These are phyloP conservation scores for Pammene fasciana DNA, from an alignment of 2,888 invertebrate species.

Conservation along the genomic window DNA sequence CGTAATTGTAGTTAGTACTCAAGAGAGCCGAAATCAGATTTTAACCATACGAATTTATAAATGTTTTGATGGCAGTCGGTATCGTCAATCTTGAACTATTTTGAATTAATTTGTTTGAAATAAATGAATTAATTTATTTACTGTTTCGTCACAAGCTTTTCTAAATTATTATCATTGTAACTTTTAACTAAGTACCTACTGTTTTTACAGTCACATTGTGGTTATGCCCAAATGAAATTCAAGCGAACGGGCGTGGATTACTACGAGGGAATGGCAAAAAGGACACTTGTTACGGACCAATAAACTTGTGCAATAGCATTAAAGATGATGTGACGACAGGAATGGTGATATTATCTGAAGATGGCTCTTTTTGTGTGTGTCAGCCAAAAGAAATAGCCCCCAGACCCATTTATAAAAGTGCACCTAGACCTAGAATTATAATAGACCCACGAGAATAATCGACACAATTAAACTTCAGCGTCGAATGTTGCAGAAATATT, in stretches of 20 bases:
- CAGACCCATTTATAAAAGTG: too few relatives aligned
- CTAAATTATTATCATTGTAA: not conserved
- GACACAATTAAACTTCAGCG: too few relatives aligned
- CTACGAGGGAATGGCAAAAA: not conserved
- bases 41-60: too few relatives aligned
- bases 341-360: not conserved
- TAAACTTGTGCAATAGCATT: not conserved
- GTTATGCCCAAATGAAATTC: not conserved
- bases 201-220: not conserved
- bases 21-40: too few relatives aligned
- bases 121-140: too few relatives aligned
- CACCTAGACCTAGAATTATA: too few relatives aligned
- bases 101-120: too few relatives aligned
- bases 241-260: not conserved
- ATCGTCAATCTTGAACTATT: not conserved
- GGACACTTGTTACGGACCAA: not conserved
- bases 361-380: not conserved
- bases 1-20: too few relatives aligned
- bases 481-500: too few relatives aligned
- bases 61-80: not conserved
- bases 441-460: too few relatives aligned
- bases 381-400: not conserved
- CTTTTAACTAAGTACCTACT: not conserved
- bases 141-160: not conserved
- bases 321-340: not conserved